Evolutionary conservation across 1,140 invertebrate species (phyloP).

Genomic region (Monochamus saltuarius): DNA sequence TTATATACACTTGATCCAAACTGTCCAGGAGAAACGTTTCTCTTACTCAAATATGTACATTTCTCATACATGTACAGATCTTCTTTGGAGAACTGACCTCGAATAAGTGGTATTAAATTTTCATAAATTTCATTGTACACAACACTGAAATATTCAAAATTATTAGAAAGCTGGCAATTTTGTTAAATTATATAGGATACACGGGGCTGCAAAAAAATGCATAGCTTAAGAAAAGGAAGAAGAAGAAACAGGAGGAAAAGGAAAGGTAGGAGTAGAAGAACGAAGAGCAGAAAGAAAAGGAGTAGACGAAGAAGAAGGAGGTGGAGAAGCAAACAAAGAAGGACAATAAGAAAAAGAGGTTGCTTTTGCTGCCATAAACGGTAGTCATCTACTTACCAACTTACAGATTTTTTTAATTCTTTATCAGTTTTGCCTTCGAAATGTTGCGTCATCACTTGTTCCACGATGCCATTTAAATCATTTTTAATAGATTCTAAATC

Average conservation of each 20-base stretch:
- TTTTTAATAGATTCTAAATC: slow-evolving; percentile 3
- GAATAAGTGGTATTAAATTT: slow-evolving; percentile 25
- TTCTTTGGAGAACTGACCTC: slow-evolving; percentile 20
- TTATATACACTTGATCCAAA: slow-evolving; percentile 34
- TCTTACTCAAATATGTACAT: slow-evolving; percentile 30
- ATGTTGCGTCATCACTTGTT: slow-evolving; percentile 8
- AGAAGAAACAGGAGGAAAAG: no score
- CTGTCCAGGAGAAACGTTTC: slow-evolving; percentile 34
- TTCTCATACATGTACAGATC: slow-evolving; percentile 34
- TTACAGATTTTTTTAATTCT: slow-evolving; percentile 1
- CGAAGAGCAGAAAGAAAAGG: no score
- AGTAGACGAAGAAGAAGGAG: no score
- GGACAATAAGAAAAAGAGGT: no score
- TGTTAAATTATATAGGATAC: no score
- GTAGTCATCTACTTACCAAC: slow-evolving; percentile 11
- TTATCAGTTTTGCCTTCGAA: slow-evolving; percentile 4
- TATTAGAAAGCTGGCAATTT: not conserved
- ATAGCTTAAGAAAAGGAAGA: no score
- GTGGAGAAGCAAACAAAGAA: no score
- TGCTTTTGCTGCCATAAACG: no score
- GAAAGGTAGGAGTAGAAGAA: no score
- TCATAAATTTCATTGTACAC: slow-evolving; percentile 34
- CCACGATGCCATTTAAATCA: slow-evolving; percentile 14
- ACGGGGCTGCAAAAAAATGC: no score
- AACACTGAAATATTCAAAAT: slow-evolving; percentile 29